Base-by-base conservation (phyloP, 2,888 invertebrate genomes). In the Pyrrhopygopsis socrates region DNA sequence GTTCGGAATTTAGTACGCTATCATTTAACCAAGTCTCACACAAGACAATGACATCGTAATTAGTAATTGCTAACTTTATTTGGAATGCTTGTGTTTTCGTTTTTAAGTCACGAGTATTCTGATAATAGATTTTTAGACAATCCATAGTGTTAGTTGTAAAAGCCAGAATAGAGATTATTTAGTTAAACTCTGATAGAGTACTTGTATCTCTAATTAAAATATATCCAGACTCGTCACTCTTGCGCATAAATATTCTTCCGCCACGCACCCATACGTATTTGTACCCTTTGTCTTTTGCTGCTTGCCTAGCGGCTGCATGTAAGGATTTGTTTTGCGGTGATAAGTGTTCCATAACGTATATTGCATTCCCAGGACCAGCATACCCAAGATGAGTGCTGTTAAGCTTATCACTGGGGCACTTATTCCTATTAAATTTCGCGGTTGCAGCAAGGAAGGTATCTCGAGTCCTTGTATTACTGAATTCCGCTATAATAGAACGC, bases 31-130 rank as follows among this genome's bases (percentile, higher is more conserved):
- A 81, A 5, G 77, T 84, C 67, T 84, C 76, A 3, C 34, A 63
- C 11, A 84, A 54, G 24, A 45, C 30, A 29, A 84, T 80, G 18
- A 80, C 22, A 29, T 80, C 84, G 45, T 70, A 84, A n/a, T 63
- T 60, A 27, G 41, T 63, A 41, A 70, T 41, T 22, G 27, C 20
- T 29, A 80, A 38, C 45, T 84, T 84, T 1, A 18, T 5, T 3
- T 45, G 58, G 6, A 84, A 41, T 30, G 70, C 34, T 13, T 29
- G 38, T 8, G 75, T 54, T 71, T 84, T 84, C 1, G 75, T 70
- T 18, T 50, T 65, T 9, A 84, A 38, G 13, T 80, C 76, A 27
- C 80, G 73, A 41, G 41, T 41, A 65, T 84, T 84, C 45, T 84
- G 80, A 27, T 79, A 79, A n/a, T 75, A 83, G 11, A 78, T 38